phyloP scores from a whole-genome alignment of 2,113 vertebrate species.

The Alosa alosa region DNA sequence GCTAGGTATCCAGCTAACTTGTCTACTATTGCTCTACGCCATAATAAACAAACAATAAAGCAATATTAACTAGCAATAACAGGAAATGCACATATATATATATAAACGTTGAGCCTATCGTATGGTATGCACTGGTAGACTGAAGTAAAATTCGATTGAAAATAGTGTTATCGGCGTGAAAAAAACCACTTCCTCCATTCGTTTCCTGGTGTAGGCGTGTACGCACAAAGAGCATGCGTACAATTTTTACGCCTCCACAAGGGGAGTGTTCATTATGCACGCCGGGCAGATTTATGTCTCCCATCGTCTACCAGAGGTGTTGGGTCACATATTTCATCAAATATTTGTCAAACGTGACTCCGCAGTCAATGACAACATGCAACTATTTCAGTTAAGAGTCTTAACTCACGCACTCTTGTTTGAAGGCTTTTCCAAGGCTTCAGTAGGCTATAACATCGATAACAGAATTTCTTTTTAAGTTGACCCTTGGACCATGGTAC shows the following conservation, averaged over 20 bases:
- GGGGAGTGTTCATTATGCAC: background rate
- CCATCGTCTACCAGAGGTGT: background rate
- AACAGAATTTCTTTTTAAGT: background rate
- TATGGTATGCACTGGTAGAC: background rate
- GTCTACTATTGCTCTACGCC: background rate
- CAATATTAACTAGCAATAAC: background rate
- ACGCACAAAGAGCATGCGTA: background rate
- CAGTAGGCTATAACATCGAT: background rate
- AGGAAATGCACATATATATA: background rate
- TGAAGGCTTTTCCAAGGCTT: background rate
- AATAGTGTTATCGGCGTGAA: background rate
- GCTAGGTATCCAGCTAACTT: background rate
- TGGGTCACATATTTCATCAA: background rate
- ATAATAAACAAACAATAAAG: background rate
- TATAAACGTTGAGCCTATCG: background rate
- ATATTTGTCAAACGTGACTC: background rate
- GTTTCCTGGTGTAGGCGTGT: slow-evolving; percentile 14
- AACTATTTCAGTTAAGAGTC: background rate
- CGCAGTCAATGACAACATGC: too few relatives aligned
- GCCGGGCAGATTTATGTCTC: background rate
- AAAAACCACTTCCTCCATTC: slow-evolving; percentile 2
- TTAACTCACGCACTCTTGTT: background rate
- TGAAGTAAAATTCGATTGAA: background rate
- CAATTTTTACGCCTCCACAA: background rate
- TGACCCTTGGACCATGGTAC: background rate